Evolutionary conservation across 2,797 vertebrate genomes (phyloP).

Genomic region (Anguilla pacifica): DNA sequence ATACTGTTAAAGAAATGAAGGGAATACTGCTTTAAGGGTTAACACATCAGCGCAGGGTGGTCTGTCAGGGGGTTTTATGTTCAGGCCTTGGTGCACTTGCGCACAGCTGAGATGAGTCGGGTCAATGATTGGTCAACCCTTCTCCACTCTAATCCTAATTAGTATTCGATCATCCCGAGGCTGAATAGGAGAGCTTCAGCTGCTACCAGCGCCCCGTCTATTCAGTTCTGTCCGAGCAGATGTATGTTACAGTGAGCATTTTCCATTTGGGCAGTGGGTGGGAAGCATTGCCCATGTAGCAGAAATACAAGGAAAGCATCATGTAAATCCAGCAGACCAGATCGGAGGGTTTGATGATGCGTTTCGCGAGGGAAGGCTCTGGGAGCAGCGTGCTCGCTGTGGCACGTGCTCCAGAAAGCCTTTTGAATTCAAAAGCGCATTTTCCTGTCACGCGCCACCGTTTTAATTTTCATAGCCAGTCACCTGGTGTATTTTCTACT

Average conservation of each 20-base stretch:
- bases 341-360: background rate
- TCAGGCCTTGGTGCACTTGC: slow-evolving; percentile 17
- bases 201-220: background rate
- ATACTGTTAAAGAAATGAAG: background rate
- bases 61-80: slow-evolving; percentile 15
- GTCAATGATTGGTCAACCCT: slow-evolving; percentile 22
- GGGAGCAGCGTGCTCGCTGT: background rate
- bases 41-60: background rate
- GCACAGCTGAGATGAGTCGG: slow-evolving; percentile 13
- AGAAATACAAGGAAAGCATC: background rate
- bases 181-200: slow-evolving; percentile 18
- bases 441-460: background rate
- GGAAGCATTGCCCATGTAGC: slow-evolving; percentile 15
- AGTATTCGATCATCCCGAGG: slow-evolving; percentile 1
- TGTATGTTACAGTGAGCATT: slow-evolving; percentile 10
- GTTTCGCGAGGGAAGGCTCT: background rate
- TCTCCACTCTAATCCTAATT: slow-evolving; percentile 23
- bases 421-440: background rate
- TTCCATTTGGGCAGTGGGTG: slow-evolving; percentile 9
- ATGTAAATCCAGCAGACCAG: background rate
- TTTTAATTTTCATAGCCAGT: background rate
- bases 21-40: slow-evolving; percentile 2
- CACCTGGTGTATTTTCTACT: background rate
- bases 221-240: background rate
- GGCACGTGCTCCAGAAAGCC: background rate